Base-by-base conservation (phyloP, 2,113 vertebrate genomes). In the Alces alces region DNA sequence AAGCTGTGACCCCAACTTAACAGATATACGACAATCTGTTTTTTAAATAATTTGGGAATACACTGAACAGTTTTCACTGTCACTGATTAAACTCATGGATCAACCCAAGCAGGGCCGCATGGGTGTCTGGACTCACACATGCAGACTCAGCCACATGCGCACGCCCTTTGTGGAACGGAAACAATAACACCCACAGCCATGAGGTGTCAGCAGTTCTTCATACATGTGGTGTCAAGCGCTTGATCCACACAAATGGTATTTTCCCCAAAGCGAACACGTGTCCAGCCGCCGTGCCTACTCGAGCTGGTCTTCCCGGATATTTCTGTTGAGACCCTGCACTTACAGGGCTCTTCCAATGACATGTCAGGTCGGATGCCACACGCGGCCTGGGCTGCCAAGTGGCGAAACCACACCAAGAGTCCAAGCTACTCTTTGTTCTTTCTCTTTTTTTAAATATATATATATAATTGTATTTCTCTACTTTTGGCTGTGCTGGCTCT, bases 141-240 rank as follows among this genome's bases (percentile, higher is more conserved):
- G 76, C 0, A 91, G 17, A 36, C 7, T 73, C 73, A 50, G 9
- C 23, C 19, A 39, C 16, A 28, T 11, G 25, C 10, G 78, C 11
- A 50, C n/a, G 66, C 8, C 73, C 36, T 93, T 95, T 76, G 80
- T 64, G 0, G 17, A 89, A 91, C 50, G 89, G 94, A 91, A 97
- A 91, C 95, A 95, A 89, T 97, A 96, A 96, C 50, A 96, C 14
- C 28, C 89, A 95, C 93, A 95, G 97, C 96, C 98, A 98, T 97
- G 95, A 97, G 97, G 95, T 98, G 97, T 98, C 98, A 98, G 97
- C 83, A 98, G 97, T 93, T 97, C 93, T 96, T 97, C 96, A 97
- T 43, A 79, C 64, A 97, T 90, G 91, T 76, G 52, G 52, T 97
- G 91, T 19, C 86, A 90, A 94, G 33, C 27, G 21, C 70, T 43